Evolutionary conservation across 2,797 vertebrate genomes (phyloP), one percentile per base, ranked within the genome.

Genomic region (Emys orbicularis): DNA sequence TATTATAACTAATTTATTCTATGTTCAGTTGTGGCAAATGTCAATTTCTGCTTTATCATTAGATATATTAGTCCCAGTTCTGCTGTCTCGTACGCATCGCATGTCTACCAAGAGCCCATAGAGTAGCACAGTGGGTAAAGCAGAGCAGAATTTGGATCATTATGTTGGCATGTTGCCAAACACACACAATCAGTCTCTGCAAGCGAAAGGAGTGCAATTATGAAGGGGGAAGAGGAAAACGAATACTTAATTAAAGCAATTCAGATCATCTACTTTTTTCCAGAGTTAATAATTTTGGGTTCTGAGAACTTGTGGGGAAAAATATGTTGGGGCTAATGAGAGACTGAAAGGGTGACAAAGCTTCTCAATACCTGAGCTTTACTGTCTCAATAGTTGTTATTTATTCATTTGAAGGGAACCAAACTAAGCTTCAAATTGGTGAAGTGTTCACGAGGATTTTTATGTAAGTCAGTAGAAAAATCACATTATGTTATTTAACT

Each of bases 201-300:
- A 97, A 96, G 96, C 80, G 95, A 29, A 96, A 96, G 57, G 57
- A 59, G 27, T 88, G 91, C 57, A 97, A 92, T 94, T 96, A 97
- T 80, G 77, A 91, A 94, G 37, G 18, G 87, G 18, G 5, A 44
- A 79, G 21, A 94, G 65, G 50, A 89, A 94, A 94, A 96, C 87
- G 90, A 96, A 96, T 88, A 87, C 29, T 91, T 57, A 59, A 92
- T 77, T 61, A 94, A 96, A 81, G 68, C 68, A 72, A 72, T 41
- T 72, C 23, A 41, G 37, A 12, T 15, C 6, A 47, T 76, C 41
- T 37, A 37, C 8, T 68, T 37, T 74, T 76, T 76, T 29, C 23
- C 23, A 47, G 72, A 47, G 72, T 76, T 76, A 7, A 4, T 44
- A 76, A 47, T 76, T 76, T 6, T 29, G 23, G 44, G 23, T 68